phyloP scores from a whole-genome alignment of 2,888 invertebrate genomes.

The Nephrotoma flavescens region DNA sequence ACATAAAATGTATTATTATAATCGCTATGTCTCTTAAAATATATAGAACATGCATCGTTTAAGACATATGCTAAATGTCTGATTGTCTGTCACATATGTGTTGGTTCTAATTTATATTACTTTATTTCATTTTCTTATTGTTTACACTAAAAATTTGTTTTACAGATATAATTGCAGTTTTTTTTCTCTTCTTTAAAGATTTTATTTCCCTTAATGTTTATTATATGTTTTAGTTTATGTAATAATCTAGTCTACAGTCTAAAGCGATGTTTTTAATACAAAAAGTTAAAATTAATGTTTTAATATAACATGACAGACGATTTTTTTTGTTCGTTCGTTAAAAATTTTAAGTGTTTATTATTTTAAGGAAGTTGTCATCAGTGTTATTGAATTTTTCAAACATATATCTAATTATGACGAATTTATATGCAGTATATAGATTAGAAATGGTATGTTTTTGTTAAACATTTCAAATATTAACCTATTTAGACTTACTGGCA shows the following conservation, averaged over 20 bases:
- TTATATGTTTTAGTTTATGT: not conserved
- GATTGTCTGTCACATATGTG: conserved; percentile 3
- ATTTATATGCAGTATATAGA: not conserved
- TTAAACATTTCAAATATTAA: not conserved
- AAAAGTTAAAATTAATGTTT: not conserved
- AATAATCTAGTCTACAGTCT: not conserved
- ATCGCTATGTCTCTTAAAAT: not conserved
- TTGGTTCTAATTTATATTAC: not conserved
- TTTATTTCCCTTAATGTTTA: not conserved
- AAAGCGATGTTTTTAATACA: not conserved
- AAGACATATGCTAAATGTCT: conserved; percentile 11
- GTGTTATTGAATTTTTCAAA: not conserved
- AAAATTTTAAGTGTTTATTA: not conserved
- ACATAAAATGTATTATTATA: not conserved
- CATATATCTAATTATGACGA: not conserved
- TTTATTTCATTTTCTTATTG: not conserved
- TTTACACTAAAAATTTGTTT: not conserved
- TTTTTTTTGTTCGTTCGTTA: not conserved
- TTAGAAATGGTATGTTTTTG: not conserved
- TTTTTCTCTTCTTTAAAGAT: not conserved
- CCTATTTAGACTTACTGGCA: conserved; percentile 59
- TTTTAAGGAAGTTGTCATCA: not conserved
- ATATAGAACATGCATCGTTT: conserved; percentile 9
- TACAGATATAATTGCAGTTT: not conserved
- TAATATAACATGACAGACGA: not conserved